A percentile compares a stretch with the other conserved stretches of the same genome.
Evolutionary conservation across 2,888 invertebrate genomes (phyloP).

Genomic region (Drosophila neutralis): DNA sequence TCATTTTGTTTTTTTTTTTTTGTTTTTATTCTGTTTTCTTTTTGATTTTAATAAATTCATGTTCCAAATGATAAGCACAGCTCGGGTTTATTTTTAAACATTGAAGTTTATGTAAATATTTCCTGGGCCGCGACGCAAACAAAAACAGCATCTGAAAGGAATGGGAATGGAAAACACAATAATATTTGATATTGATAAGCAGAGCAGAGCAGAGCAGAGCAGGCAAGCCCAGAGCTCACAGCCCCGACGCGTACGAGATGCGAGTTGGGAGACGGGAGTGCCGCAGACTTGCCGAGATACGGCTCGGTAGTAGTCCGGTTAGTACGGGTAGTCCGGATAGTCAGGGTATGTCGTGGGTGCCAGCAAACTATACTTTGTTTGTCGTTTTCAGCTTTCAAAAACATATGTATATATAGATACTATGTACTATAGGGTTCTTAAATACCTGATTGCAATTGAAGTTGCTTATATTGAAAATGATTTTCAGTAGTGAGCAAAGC

Average conservation of each 20-base stretch:
- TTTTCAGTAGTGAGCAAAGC: background rate
- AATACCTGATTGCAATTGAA: background rate
- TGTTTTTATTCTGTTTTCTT: constrained; percentile 30
- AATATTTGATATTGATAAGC: constrained; percentile 75
- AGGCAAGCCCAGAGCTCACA: constrained; percentile 1
- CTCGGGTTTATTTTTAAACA: constrained; percentile 74
- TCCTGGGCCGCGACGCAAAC: constrained; percentile 71
- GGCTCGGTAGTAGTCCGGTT: background rate
- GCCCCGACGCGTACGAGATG: background rate
- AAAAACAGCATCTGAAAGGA: constrained; percentile 54
- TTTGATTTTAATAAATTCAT: constrained; percentile 60
- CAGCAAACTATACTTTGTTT: background rate
- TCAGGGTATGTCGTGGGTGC: background rate
- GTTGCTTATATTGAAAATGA: background rate
- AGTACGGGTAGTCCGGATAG: background rate
- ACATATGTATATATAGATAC: too few relatives aligned
- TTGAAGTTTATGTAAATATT: constrained; percentile 79
- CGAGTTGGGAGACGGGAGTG: background rate
- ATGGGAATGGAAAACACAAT: constrained; percentile 58
- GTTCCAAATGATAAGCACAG: constrained; percentile 75
- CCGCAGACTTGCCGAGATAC: constrained; percentile 10
- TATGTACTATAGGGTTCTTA: background rate
- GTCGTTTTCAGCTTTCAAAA: background rate
- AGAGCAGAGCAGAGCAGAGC: background rate
- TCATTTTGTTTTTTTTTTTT: constrained; percentile 2